A percentile compares a stretch with the other conserved stretches of the same genome.
These are phyloP conservation scores for Neosilurus hyrtlii DNA, from an alignment of 2,797 vertebrate genomes.

Conservation along the genomic window DNA sequence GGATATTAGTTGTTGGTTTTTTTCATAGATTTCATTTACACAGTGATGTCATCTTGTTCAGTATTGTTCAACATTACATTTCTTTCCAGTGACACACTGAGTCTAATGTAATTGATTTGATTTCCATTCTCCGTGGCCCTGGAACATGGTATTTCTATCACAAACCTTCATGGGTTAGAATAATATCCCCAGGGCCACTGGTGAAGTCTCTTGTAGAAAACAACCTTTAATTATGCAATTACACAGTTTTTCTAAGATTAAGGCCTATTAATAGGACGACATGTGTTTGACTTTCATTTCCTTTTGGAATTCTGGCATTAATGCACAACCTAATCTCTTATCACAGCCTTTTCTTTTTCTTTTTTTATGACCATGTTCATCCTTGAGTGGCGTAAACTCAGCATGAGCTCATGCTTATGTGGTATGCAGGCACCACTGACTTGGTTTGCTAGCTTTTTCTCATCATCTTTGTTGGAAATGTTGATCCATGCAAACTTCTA, in stretches of 20 bases:
- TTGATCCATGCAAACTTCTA: too few relatives aligned
- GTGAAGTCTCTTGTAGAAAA: slow-evolving; percentile 14
- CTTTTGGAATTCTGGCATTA: neutral
- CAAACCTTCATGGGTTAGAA: slow-evolving; percentile 1
- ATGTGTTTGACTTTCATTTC: neutral
- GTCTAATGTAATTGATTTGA: slow-evolving; percentile 35
- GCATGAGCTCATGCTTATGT: neutral
- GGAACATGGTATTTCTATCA: slow-evolving; percentile 2
- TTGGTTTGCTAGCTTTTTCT: neutral
- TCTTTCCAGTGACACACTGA: slow-evolving; percentile 8
- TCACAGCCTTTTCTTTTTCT: neutral
- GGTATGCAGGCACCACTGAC: neutral
- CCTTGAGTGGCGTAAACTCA: neutral
- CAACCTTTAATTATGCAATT: neutral
- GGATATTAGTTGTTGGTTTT: neutral
- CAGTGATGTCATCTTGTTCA: slow-evolving; percentile 40
- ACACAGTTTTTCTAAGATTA: slow-evolving; percentile 15
- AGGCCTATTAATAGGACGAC: slow-evolving; percentile 37
- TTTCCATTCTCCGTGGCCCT: slow-evolving; percentile 3
- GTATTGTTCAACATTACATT: slow-evolving; percentile 40
- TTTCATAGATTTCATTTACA: neutral
- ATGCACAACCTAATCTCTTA: neutral
- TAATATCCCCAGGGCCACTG: slow-evolving; percentile 2
- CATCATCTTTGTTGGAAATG: neutral
- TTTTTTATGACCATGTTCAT: neutral